Evolutionary conservation across 2,888 invertebrate genomes (phyloP), one percentile per base, ranked within the genome.

Genomic region (Aspidiotus destructor): DNA sequence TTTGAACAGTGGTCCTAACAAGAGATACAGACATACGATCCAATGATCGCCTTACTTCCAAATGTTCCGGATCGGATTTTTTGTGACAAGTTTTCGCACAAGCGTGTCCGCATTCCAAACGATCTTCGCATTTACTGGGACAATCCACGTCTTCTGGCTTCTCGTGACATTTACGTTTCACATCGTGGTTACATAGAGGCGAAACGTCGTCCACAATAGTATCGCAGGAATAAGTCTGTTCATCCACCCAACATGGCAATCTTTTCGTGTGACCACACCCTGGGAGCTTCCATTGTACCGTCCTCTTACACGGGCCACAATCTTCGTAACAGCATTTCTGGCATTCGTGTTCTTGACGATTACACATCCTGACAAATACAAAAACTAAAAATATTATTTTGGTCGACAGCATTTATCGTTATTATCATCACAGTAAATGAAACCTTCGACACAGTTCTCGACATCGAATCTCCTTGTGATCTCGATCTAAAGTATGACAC

Each of bases 71-170:
- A 75, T 85, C 85, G 41, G 80, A 74, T 1, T 74, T 75, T 40
- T 82, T 78, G 74, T 87, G 87, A 74, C 87, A 87, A 0, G 71
- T 74, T 62, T 73, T 75, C 2, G 62, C 71, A 75, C 88, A 88
- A 1, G 78, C 76, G 75, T 88, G 88, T 0, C 87, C 86, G 75
- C 85, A 88, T 15, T 77, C 75, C 40, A 86, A 77, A 41, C 83
- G 78, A 41, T 76, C 75, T 57, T 79, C 78, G 74, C 86, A 86
- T 0, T 76, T 78, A 65, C 77, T 74, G 1, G 74, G 73, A 74
- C 84, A 84, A 11, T 55, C 63, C 41, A 80, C 78, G 0, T 72
- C 69, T 0, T 76, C 74, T 5, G 73, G 58, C 70, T 76, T 40
- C 16, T 64, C 48, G 44, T 48, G 73, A 74, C 84, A 84, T 6